Evolutionary conservation across 1,140 invertebrate species (phyloP).

Genomic region (Palaemon carinicauda): DNA sequence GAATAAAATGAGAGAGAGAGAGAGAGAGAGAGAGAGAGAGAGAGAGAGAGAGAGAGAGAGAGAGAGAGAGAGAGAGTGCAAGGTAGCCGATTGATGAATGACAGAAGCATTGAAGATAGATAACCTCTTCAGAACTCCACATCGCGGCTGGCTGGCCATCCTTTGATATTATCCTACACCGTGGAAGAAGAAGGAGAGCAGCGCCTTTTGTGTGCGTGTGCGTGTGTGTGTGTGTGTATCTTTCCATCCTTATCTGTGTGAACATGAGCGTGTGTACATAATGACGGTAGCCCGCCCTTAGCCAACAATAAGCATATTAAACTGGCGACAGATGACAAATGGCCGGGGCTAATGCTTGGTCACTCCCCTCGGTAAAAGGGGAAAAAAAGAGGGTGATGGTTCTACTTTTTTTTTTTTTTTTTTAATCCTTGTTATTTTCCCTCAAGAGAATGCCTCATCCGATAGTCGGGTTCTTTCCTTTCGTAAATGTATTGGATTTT

Average conservation of each 20-base stretch:
- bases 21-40: too few species aligned
- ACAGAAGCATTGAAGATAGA: neutral
- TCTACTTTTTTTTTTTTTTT: neutral
- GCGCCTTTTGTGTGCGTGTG: neutral
- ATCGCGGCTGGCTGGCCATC: too few species aligned
- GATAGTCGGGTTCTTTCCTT: too few species aligned
- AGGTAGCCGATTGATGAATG: neutral
- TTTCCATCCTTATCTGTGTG: neutral
- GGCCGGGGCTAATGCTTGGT: slow-evolving; percentile 32
- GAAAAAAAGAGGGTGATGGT: neutral
- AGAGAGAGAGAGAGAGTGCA: too few species aligned
- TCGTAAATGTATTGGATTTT: too few species aligned
- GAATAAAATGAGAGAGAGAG: too few species aligned
- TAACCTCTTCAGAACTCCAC: neutral
- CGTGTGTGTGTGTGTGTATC: neutral
- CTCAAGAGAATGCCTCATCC: too few species aligned
- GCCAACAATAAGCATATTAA: slow-evolving; percentile 41
- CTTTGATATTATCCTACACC: neutral
- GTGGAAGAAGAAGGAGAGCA: neutral
- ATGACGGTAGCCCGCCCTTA: neutral
- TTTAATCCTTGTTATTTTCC: neutral
- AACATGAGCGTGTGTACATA: neutral
- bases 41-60: too few species aligned
- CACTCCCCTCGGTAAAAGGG: neutral
- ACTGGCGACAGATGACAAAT: slow-evolving; percentile 33